Conservation (phyloP, 2,888 invertebrate species). For the Sminthurinus aureus region DNA sequence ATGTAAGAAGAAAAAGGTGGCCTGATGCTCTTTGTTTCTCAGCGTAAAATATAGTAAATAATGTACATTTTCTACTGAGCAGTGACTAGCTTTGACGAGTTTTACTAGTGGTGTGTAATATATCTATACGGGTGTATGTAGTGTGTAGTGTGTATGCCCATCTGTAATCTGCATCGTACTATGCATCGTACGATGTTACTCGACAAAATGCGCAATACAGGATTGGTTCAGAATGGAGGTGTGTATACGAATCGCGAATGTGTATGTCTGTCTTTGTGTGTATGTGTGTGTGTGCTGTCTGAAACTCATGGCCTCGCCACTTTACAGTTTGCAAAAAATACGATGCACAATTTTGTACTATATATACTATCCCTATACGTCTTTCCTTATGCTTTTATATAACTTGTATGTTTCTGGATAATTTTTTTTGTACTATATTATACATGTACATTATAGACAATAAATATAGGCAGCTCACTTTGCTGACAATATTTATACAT, state of each 20-base stretch:
- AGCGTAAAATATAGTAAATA: too few relatives aligned
- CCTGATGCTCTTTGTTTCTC: background rate
- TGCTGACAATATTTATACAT: too few relatives aligned
- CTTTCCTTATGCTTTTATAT: background rate
- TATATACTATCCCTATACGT: background rate
- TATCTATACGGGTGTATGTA: too few relatives aligned
- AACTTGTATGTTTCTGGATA: background rate
- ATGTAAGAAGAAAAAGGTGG: background rate
- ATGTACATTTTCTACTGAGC: too few relatives aligned
- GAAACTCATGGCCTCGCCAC: background rate
- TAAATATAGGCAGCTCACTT: too few relatives aligned
- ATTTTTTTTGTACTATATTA: background rate
- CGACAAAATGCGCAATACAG: background rate
- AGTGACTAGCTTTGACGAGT: too few relatives aligned
- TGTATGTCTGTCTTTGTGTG: background rate
- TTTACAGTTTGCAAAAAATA: background rate
- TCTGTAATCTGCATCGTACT: background rate
- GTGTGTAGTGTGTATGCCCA: background rate
- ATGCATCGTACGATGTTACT: background rate
- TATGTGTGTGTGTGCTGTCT: background rate
- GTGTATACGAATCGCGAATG: background rate
- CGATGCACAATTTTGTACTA: background rate
- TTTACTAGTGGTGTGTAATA: too few relatives aligned
- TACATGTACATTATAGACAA: background rate
- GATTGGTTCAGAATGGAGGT: background rate